Evolutionary conservation across 2,113 vertebrate species (phyloP).

Genomic region (Poeciliopsis turrubarensis): DNA sequence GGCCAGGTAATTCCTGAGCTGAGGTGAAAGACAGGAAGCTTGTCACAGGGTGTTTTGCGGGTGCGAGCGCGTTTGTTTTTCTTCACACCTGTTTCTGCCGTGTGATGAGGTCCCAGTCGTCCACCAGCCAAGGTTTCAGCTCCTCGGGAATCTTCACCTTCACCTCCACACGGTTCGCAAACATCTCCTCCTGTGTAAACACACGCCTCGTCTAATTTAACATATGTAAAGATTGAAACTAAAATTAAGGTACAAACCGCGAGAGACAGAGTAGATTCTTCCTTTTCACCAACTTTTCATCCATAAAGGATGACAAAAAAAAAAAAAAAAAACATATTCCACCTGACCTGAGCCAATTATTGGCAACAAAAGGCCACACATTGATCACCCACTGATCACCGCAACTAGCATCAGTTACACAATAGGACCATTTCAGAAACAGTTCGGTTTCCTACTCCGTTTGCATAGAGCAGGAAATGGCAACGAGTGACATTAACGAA

Average conservation of each 20-base stretch:
- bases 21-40: background rate
- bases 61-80: background rate
- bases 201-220: background rate
- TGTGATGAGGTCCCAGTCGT: constrained; percentile 98
- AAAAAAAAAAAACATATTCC: background rate
- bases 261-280: background rate
- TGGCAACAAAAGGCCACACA: background rate
- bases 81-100: constrained; percentile 92
- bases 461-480: no score
- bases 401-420: no score
- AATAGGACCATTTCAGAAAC: no score
- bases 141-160: constrained; percentile 98
- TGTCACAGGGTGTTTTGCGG: background rate
- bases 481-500: no score
- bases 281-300: background rate
- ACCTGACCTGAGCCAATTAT: background rate
- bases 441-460: no score
- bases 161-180: constrained; percentile 97
- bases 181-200: constrained; percentile 90
- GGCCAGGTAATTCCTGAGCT: background rate
- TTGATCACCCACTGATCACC: no score
- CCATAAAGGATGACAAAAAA: background rate
- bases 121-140: constrained; percentile 96
- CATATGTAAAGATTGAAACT: background rate
- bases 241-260: background rate